A percentile compares a stretch with the other conserved stretches of the same genome.
These are phyloP conservation scores for Okapia johnstoni DNA, from an alignment of 2,113 vertebrate genomes.

Conservation along the genomic window DNA sequence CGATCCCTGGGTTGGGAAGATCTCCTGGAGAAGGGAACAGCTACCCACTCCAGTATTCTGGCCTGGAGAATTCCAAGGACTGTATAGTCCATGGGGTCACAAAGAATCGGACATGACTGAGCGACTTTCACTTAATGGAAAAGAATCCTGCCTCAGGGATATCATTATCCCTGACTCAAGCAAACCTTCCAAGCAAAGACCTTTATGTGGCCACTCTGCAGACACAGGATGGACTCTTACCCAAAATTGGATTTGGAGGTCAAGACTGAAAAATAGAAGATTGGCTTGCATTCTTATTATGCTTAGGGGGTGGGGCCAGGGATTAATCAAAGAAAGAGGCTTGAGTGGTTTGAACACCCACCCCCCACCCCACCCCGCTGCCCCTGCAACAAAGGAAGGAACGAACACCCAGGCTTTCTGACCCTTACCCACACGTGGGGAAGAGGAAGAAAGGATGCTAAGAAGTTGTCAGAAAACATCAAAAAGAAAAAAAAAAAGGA, in stretches of 20 bases:
- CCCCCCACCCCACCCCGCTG: fast-evolving
- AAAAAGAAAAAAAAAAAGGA: background rate
- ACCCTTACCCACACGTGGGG: background rate
- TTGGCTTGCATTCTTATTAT: background rate
- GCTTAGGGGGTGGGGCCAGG: fast-evolving
- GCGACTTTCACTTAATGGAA: background rate
- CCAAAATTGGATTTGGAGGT: background rate
- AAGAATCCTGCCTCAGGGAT: background rate
- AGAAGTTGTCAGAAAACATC: background rate
- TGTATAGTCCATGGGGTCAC: background rate
- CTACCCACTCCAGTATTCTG: background rate
- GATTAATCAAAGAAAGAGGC: background rate
- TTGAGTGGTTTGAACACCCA: background rate
- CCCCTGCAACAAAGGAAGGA: background rate
- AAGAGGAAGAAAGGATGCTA: background rate
- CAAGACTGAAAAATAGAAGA: background rate
- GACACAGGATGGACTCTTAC: background rate
- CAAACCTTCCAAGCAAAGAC: background rate
- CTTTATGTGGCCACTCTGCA: background rate
- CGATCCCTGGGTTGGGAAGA: background rate
- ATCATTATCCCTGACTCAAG: background rate
- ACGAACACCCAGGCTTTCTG: background rate
- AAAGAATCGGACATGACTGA: background rate
- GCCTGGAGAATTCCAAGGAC: background rate
- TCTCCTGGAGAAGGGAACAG: background rate